Conservation (phyloP, 2,888 invertebrate species). For the Lithodes maja region DNA sequence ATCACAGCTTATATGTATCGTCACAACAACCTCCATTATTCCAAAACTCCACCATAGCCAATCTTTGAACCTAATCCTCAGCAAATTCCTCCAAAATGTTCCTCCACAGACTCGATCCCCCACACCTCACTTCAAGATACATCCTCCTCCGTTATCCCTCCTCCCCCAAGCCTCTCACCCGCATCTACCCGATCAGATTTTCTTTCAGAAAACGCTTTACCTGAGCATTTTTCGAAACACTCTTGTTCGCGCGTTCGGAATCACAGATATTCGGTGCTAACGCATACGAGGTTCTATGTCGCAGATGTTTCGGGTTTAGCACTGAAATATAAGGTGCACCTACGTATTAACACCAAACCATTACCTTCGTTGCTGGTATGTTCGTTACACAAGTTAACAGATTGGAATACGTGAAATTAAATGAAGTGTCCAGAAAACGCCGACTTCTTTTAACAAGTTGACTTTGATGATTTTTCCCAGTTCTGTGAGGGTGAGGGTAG, state of each 20-base stretch:
- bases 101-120: neutral
- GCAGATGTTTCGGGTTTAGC: neutral
- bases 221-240: neutral
- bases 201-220: neutral
- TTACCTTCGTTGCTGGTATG: neutral
- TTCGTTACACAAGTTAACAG: neutral
- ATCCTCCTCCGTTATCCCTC: neutral
- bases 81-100: neutral
- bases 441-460: too few relatives aligned
- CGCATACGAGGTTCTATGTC: neutral
- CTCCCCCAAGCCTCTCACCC: neutral
- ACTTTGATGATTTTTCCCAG: too few relatives aligned
- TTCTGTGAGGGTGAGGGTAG: too few relatives aligned
- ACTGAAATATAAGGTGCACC: neutral
- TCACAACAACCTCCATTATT: too few relatives aligned
- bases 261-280: neutral
- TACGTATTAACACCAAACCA: neutral
- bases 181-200: neutral
- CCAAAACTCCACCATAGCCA: neutral
- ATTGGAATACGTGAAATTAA: neutral
- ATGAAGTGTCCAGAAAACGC: neutral
- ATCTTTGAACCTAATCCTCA: neutral
- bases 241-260: neutral
- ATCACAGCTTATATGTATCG: too few relatives aligned
- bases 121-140: neutral